Base-by-base conservation (phyloP, 2,888 invertebrate genomes). In the Lydus trimaculatus region DNA sequence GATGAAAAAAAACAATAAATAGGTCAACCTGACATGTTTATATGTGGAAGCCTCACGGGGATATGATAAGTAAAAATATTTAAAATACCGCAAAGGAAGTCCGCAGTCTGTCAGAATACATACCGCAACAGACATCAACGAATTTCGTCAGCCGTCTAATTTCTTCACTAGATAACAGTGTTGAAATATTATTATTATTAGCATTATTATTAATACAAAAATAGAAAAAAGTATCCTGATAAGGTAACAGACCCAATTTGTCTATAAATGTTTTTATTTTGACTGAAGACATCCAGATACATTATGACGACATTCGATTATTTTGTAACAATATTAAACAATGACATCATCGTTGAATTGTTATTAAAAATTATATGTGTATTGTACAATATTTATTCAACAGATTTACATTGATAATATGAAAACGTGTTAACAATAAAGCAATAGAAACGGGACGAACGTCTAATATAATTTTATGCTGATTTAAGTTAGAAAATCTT, bases 71-170 rank as follows among this genome's bases (percentile, higher is more conserved):
- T 56, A 56, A 56, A 56, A 56, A 56, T 56, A 25, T 56, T 25
- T 56, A 56, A 56, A 56, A 56, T 25, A 25, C 56, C 56, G 56
- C 56, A 56, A 56, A 56, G 56, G 56, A 56, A 13, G 56, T 56
- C 56, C 56, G 56, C 56, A 56, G 13, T 56, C 13, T 25, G 25
- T 56, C 13, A 0, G 1, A 20, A 56, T 15, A 9, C 9, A 56
- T 15, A 25, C 56, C 23, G 56, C 25, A 56, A 39, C 36, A 15
- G 4, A 17, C 17, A 52, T 23, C 52, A 52, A 23, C 20, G 23
- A 11, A 56, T 56, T 25, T 25, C 56, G 25, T 56, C 20, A 48
- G 0, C 2, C 9, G n/a, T 48, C 23, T 15, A 23, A 25, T 13
- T 25, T 56, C 23, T 52, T 23, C 23, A 15, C 2, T 48, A 20